These are phyloP conservation scores for Oryzias dopingdopingensis DNA, from an alignment of 2,797 vertebrate genomes.

Conservation along the genomic window DNA sequence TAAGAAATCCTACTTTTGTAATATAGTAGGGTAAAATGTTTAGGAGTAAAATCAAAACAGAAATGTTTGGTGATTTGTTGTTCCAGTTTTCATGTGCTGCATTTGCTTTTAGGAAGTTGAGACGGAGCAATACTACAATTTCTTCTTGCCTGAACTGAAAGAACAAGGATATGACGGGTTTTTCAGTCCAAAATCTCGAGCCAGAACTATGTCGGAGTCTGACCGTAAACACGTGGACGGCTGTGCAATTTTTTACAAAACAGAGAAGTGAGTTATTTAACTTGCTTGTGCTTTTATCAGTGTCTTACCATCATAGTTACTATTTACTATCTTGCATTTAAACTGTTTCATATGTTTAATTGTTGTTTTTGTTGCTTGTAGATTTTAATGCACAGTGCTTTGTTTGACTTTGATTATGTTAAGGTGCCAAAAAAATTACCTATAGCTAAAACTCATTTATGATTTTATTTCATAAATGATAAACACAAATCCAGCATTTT, in stretches of 20 bases:
- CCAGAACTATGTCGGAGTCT: slow-evolving; percentile 96
- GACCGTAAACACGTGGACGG: slow-evolving; percentile 97
- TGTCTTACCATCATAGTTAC: no score
- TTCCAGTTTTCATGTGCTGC: no score
- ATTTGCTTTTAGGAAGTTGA: slow-evolving; percentile 87
- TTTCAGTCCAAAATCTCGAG: slow-evolving; percentile 97
- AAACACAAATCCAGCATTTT: neutral
- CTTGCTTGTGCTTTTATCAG: no score
- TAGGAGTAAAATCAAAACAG: no score
- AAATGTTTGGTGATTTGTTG: no score
- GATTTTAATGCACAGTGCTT: neutral
- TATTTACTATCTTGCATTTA: neutral
- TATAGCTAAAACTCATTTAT: no score
- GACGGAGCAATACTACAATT: slow-evolving; percentile 96
- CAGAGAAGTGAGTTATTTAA: slow-evolving; percentile 85
- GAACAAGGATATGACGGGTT: slow-evolving; percentile 96
- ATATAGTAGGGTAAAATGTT: no score
- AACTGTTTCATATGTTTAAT: no score
- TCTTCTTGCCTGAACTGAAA: slow-evolving; percentile 94
- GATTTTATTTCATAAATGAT: no score
- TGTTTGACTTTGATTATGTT: no score
- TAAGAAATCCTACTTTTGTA: neutral
- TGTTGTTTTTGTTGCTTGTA: neutral
- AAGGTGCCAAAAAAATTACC: no score
- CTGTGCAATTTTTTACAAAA: slow-evolving; percentile 96